Base-by-base conservation (phyloP, 2,888 invertebrate species). In the Polydrusus tereticollis region DNA sequence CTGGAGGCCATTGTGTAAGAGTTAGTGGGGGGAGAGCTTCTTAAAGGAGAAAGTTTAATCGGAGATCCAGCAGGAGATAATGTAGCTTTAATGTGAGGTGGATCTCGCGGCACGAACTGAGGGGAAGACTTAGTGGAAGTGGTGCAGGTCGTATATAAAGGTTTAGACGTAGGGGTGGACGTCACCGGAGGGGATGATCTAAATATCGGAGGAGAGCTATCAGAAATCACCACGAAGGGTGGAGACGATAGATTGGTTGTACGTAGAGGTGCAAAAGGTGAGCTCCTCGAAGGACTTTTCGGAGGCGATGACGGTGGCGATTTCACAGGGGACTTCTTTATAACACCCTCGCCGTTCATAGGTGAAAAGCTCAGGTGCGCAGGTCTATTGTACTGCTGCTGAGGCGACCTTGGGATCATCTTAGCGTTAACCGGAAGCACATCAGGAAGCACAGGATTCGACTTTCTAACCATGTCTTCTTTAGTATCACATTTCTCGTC, bases 391-490 rank as follows among this genome's bases (percentile, higher is more conserved):
- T 82, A 82, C 67, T 78, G 78, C 60, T 82, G 81, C 64, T 81
- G 81, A 62, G 82, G 82, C 74, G 83, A 81, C 80, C 85, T 79
- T 41, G 83, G 81, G 47, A 84, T 76, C 50, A 85, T 76, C 80
- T 89, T 89, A 2, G 86, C 89, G 57, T 88, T 88, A 70, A 88
- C 83, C n/a, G 89, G 89, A 70, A 89, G 81, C 10, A 89, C 88
- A 80, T 89, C 89, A 7, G 89, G 89, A 73, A 89, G 79, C 20
- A 79, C 80, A 76, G 88, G 86, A 45, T 84, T 79, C 78, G 81
- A 75, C 73, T 83, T 82, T 65, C 80, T 82, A 63, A 78, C 77
- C 10, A 38, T 20, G 5, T 66, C 65, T 47, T 83, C 83, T 69
- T 82, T 82, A 18, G 80, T 80, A 72, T 82, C 81, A 75, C 79